Base-by-base conservation (phyloP, 2,888 invertebrate genomes). In the Plusia festucae region DNA sequence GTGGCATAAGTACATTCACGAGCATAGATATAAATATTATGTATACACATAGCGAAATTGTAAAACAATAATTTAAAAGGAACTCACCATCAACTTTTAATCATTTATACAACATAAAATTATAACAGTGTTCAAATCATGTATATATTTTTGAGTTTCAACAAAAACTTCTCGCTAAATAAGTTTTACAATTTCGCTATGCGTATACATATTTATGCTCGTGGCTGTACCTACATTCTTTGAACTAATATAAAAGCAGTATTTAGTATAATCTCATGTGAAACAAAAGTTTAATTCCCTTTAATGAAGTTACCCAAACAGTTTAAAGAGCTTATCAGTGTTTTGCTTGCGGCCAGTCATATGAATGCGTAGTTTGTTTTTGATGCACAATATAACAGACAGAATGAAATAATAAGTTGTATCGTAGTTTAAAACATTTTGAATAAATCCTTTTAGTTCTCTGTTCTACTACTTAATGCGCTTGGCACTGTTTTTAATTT, bases 201-300 rank as follows among this genome's bases (percentile, higher is more conserved):
- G n/a, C n/a, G n/a, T n/a, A n/a, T n/a, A n/a, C n/a, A n/a, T n/a
- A n/a, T n/a, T n/a, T n/a, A n/a, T n/a, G n/a, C n/a, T n/a, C n/a
- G n/a, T n/a, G n/a, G n/a, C n/a, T n/a, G 24, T 24, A 5, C 24
- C 5, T 24, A 24, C 32, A 56, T 20, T 53, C 56, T 73, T 62
- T 57, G 61, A 65, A 59, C 9, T 9, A 30, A 59, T 32, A 61
- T 66, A 68, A 78, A 76, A 66, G 71, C 49, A 59, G 46, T 73
- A 66, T 83, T 83, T 89, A 85, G 82, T 88, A 79, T 83, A 85
- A 86, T 88, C 86, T 85, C 83, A 75, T 79, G 84, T 80, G 82
- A 68, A 79, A 76, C 78, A 79, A 82, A 86, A 88, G 83, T 86
- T 88, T 73, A 73, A 79, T 81, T 73, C 81, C 74, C 78, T 84